These are phyloP conservation scores for Myotis pilosus DNA, from an alignment of 2,797 vertebrate genomes.

Conservation along the genomic window DNA sequence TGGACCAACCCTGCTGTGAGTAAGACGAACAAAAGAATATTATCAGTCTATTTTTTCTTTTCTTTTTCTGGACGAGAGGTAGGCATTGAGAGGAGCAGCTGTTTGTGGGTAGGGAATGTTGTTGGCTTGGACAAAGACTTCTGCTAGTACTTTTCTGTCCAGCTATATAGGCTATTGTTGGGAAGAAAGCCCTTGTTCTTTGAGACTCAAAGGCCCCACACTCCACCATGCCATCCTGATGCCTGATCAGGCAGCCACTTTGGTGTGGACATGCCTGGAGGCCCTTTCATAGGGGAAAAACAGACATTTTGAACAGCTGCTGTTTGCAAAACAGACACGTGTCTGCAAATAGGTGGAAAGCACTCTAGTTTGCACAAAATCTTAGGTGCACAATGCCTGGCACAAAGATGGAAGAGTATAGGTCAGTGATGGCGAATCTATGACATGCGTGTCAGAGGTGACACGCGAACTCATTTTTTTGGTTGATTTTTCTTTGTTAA, in stretches of 20 bases:
- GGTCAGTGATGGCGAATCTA: not conserved
- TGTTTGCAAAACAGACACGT: not conserved
- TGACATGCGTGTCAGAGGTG: too few species aligned
- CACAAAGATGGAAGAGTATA: not conserved
- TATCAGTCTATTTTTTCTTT: not conserved
- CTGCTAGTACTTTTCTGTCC: not conserved
- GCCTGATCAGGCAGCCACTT: not conserved
- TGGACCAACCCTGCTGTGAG: slow-evolving; percentile 95
- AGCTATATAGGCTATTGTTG: not conserved
- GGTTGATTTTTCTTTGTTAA: too few species aligned
- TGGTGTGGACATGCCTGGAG: not conserved
- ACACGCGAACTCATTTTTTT: too few species aligned
- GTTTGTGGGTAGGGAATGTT: not conserved
- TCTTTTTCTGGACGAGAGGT: not conserved
- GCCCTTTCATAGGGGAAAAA: not conserved
- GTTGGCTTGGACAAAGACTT: not conserved
- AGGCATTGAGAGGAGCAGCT: not conserved
- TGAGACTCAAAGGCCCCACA: not conserved
- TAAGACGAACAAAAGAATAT: slow-evolving; percentile 71
- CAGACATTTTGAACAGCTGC: not conserved
- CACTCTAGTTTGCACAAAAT: not conserved
- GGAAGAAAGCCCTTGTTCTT: not conserved
- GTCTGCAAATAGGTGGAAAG: not conserved
- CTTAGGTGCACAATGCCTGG: not conserved
- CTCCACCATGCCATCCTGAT: not conserved